Evolutionary conservation across 1,140 invertebrate species (phyloP).

Genomic region (Macrotrachela quadricornifera): DNA sequence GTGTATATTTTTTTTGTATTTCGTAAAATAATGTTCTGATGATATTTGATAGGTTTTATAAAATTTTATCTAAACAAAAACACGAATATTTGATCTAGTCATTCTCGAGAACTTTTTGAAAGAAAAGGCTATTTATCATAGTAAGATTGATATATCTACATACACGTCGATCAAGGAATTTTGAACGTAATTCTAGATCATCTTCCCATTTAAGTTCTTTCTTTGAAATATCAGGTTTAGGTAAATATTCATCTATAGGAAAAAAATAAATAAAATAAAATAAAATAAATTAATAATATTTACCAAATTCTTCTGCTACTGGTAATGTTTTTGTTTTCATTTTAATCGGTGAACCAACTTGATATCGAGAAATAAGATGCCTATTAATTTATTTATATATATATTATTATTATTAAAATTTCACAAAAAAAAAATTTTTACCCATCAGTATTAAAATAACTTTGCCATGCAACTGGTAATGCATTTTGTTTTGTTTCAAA

Average conservation of each 20-base stretch:
- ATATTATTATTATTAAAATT: neutral
- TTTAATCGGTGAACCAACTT: constrained; percentile 29
- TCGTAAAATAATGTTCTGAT: no score
- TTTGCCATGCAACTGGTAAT: constrained; percentile 27
- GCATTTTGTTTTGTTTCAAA: constrained; percentile 22
- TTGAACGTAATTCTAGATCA: constrained; percentile 27
- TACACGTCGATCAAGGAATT: constrained; percentile 28
- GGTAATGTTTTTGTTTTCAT: constrained; percentile 24
- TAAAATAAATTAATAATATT: neutral
- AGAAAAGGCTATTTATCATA: no score
- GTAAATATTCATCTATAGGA: constrained; percentile 22
- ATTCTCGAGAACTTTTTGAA: no score
- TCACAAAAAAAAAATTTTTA: constrained; percentile 10
- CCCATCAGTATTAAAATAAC: constrained; percentile 26
- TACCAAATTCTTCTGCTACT: constrained; percentile 20
- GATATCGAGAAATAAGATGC: constrained; percentile 25
- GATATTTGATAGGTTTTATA: no score
- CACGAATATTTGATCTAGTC: no score
- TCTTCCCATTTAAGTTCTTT: constrained; percentile 25
- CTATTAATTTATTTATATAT: constrained; percentile 10
- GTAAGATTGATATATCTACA: no score
- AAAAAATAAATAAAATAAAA: neutral
- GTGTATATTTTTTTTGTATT: no score
- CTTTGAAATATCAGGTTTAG: constrained; percentile 24
- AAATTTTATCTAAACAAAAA: no score